Evolutionary conservation across 2,888 invertebrate genomes (phyloP), one percentile per base, ranked within the genome.

Genomic region (Synanthedon vespiformis): DNA sequence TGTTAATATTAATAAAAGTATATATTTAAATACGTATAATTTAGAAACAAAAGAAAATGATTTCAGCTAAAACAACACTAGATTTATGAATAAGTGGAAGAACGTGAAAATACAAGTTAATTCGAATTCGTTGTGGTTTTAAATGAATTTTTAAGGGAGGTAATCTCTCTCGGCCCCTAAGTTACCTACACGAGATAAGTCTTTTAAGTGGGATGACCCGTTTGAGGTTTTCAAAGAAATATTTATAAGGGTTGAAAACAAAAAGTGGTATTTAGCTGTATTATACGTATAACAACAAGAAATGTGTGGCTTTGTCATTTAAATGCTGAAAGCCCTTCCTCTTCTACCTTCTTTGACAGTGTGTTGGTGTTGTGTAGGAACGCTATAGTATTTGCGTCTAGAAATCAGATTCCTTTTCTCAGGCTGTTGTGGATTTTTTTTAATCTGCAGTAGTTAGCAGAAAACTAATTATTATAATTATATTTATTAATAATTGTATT

Each of bases 141-240:
- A 50, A 50, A 50, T 50, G 18, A 34, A 50, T 50, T 40, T 50
- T 50, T 50, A 40, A 48, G 48, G 22, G 34, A 52, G 57, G 55
- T 68, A 68, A 68, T 67, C 62, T 63, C 58, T 56, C 59, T 54
- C 65, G 65, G 67, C 66, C 61, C 61, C 62, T 63, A 67, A 70
- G 62, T 65, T 65, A 60, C 65, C 65, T 66, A 64, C 63, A 64
- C 22, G 51, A 44, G 41, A 22, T 59, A 66, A 75, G 66, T 65
- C 63, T 67, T 62, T 67, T 73, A 74, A 76, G 70, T 70, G 68
- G 70, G 64, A 68, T 66, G 62, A 67, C 70, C 71, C 71, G 67
- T 62, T 66, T 62, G 67, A 64, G 68, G 63, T 57, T 65, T 60
- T 57, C 60, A 60, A 60, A 58, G 65, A 68, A 74, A 72, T 74